Evolutionary conservation across 2,888 invertebrate genomes (phyloP), one percentile per base, ranked within the genome.

Genomic region (Omphaloscelis lunosa): DNA sequence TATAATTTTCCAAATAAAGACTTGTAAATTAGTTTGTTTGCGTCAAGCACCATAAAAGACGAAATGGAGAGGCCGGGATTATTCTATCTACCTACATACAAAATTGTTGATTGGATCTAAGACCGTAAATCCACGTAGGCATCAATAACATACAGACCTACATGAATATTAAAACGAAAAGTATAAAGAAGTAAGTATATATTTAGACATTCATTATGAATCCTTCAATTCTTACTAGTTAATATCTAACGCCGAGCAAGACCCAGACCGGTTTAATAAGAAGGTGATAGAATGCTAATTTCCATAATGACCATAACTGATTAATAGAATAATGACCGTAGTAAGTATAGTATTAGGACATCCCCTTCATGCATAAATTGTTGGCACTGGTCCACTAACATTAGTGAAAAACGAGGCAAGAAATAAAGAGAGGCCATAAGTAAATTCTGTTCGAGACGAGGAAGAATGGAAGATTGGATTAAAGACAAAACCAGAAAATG

Each of bases 1-100:
- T 88, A 88, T 91, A 90, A 89, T 90, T 90, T 90, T 87, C 89
- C 91, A 89, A 91, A 90, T 92, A 91, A 88, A 90, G 91, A 90
- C 77, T 83, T 89, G 89, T 90, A 84, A 89, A 91, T 91, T 89
- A 88, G 87, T 91, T 88, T 91, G 88, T 89, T 88, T 89, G 77
- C 80, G 83, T 86, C 83, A 82, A 86, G 45, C 77, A 77, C 85
- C 87, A 82, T 88, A 80, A 77, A 75, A 62, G 80, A 80, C 29
- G 11, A 41, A 68, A 58, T 61, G 48, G 63, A 76, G 78, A 72
- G 66, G 69, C 65, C 75, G 45, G 29, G 62, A 75, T 72, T 77
- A 59, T 72, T 20, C 15, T 72, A 53, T 79, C 80, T 76, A 56
- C 75, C 48, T 51, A 73, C 63, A 81, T 69, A 72, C 61, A 27